Conservation (phyloP, 2,888 invertebrate genomes). For the Ecliptopera silaceata region DNA sequence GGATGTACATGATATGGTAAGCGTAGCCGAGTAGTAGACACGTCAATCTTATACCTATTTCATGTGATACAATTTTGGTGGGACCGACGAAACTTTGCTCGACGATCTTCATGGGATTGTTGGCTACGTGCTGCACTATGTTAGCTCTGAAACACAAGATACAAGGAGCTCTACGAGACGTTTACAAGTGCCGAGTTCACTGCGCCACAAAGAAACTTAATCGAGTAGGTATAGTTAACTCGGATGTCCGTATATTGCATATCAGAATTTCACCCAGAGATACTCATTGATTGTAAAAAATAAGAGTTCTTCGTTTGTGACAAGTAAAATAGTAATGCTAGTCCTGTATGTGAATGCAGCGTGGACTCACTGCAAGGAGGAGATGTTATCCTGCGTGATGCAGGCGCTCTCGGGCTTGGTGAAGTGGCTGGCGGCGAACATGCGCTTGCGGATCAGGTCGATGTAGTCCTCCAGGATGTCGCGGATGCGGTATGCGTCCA, state of each 20-base stretch:
- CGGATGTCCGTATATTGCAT: too few species aligned
- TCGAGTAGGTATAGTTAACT: too few species aligned
- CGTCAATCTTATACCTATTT: conserved; percentile 84
- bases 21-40: too few species aligned
- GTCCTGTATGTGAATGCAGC: too few species aligned
- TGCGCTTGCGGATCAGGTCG: conserved; percentile 98
- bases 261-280: too few species aligned
- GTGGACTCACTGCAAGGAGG: conserved; percentile 92
- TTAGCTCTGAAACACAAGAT: conserved; percentile 85
- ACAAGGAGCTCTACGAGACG: too few species aligned
- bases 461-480: conserved; percentile 99
- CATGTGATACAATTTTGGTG: conserved; percentile 90
- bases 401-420: conserved; percentile 78
- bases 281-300: too few species aligned
- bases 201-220: too few species aligned
- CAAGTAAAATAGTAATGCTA: too few species aligned
- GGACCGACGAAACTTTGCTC: conserved; percentile 96
- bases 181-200: too few species aligned
- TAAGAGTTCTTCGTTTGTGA: too few species aligned
- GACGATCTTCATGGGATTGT: conserved; percentile 86
- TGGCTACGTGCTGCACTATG: conserved; percentile 89
- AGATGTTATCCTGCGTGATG: conserved; percentile 90
- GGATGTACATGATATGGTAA: too few species aligned
- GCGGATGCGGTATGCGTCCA: conserved; percentile 98
- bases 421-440: conserved; percentile 88